A percentile compares a stretch with the other conserved stretches of the same genome.
These are phyloP conservation scores for Sorex fumeus DNA, from an alignment of 2,113 vertebrate genomes.

Conservation along the genomic window DNA sequence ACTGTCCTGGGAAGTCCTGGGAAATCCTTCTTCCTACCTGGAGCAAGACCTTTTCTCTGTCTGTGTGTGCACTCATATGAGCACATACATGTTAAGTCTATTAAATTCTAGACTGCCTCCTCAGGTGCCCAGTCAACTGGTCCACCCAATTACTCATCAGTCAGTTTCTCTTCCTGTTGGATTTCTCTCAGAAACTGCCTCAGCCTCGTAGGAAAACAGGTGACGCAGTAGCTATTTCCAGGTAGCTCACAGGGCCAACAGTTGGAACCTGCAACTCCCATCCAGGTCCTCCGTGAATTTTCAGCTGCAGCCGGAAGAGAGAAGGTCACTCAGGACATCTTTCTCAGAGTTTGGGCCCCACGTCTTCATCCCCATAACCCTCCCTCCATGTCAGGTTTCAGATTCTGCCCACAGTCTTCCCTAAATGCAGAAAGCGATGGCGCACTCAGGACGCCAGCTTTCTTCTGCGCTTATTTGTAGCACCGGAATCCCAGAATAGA, in stretches of 20 bases:
- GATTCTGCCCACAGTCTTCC: neutral
- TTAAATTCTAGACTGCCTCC: neutral
- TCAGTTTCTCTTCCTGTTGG: too few relatives aligned
- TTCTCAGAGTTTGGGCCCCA: neutral
- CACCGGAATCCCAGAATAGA: constrained; percentile 23
- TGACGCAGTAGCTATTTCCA: neutral
- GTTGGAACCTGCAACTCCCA: neutral
- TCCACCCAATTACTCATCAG: too few relatives aligned
- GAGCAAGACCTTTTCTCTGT: too few relatives aligned
- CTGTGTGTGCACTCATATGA: too few relatives aligned
- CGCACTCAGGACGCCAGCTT: neutral
- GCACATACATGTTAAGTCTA: neutral
- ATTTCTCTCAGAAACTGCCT: neutral
- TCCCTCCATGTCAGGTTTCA: neutral
- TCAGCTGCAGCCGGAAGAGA: neutral
- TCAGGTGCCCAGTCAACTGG: neutral
- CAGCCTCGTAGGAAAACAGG: neutral
- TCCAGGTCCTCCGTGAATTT: neutral
- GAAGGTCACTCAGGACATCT: neutral
- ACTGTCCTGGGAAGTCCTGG: neutral
- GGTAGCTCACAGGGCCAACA: neutral
- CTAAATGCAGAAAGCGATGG: rapidly evolving
- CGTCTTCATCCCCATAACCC: rapidly evolving
- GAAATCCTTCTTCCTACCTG: too few relatives aligned
- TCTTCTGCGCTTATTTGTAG: neutral